Evolutionary conservation across 2,888 invertebrate genomes (phyloP), one percentile per base, ranked within the genome.

Genomic region (Drosophila ustulata): DNA sequence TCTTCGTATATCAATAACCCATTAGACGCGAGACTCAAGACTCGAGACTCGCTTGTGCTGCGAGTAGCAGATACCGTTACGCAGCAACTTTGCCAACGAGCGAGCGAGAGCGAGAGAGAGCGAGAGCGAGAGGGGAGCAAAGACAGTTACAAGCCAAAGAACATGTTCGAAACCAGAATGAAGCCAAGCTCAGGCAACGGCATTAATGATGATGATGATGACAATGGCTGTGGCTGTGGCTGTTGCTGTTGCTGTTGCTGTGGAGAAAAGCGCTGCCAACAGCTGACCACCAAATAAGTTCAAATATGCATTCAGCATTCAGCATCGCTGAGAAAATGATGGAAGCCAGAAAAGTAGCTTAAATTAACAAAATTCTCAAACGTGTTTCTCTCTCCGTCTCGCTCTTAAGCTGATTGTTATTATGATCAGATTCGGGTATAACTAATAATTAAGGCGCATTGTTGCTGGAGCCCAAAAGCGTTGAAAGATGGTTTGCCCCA

Each of bases 11-110:
- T 80, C 86, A 80, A 80, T 82, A 82, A 71, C 77, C 82, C 85
- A 85, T 80, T 75, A 79, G 65, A 76, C 73, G 67, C 71, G 62
- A 50, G 46, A 18, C 18, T 18, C 18, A 18, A 18, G 18, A 18
- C 18, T 18, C 18, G 18, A 18, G 18, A 18, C 18, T 18, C 18
- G 18, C 18, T 18, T 18, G 18, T 18, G 66, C 49, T 37, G 50
- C 52, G 51, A 78, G 75, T 79, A 82, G 88, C 74, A 77, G 77
- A 77, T 85, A 89, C 89, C 84, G 89, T 85, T 85, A 85, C 84
- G 89, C 89, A 89, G 89, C 82, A 75, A 82, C 75, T 79, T 81
- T 78, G 68, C 65, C 62, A 49, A 1, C 18, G 1, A 18, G 18
- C 18, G 18, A 18, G 18, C 18, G 18, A 9, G 45, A 6, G 47